Evolutionary conservation across 2,113 vertebrate genomes (phyloP).

Genomic region (Anhinga rufa): DNA sequence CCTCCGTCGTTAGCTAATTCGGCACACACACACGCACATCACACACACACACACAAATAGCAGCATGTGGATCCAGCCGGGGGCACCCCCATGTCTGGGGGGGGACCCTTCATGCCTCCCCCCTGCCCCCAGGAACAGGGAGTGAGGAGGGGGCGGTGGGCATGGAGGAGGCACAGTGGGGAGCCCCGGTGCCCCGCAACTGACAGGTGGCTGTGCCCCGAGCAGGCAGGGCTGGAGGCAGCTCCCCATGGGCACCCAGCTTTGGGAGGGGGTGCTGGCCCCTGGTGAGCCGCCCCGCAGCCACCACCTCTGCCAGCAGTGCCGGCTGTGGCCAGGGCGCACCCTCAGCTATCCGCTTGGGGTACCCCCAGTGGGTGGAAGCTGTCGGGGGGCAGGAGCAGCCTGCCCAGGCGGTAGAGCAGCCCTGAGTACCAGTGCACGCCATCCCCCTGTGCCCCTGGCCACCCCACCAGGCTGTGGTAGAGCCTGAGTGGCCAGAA

Average conservation of each 20-base stretch:
- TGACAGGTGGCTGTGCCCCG: neutral
- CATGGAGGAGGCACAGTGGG: neutral
- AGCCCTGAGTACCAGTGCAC: conserved; percentile 93
- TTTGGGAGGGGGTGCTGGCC: neutral
- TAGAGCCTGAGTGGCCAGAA: conserved; percentile 88
- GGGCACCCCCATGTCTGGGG: neutral
- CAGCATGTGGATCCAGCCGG: conserved; percentile 39
- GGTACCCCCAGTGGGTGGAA: conserved; percentile 86
- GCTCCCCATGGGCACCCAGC: neutral
- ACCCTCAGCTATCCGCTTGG: conserved; percentile 73
- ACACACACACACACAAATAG: conserved; percentile 25
- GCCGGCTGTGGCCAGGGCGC: neutral
- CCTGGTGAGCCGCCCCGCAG: neutral
- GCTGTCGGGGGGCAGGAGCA: conserved; percentile 80
- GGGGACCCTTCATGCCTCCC: neutral
- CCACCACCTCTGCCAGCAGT: conserved; percentile 15
- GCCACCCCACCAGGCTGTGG: conserved; percentile 74
- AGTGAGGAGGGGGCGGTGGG: neutral
- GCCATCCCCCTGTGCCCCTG: conserved; percentile 73
- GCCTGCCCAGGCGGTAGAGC: conserved; percentile 83
- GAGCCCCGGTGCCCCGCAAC: neutral
- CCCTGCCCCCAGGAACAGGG: neutral
- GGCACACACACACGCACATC: neutral
- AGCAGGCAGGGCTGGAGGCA: neutral
- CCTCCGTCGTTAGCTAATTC: neutral